These are phyloP conservation scores for Siphonodentalium dalli DNA, from an alignment of 2,888 invertebrate species.

Conservation along the genomic window DNA sequence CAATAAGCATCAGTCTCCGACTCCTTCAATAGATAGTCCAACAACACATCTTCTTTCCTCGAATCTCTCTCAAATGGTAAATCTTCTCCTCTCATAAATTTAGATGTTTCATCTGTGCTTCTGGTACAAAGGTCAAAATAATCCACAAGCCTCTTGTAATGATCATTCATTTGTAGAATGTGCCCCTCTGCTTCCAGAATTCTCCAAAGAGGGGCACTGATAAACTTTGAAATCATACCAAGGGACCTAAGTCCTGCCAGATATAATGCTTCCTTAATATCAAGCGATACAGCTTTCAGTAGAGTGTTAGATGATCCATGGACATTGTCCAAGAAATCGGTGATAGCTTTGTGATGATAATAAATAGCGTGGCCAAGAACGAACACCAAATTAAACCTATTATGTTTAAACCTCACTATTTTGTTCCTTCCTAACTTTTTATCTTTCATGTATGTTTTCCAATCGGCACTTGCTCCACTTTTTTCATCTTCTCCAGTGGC, in stretches of 20 bases:
- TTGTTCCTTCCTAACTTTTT: constrained; percentile 11
- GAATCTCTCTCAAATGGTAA: constrained; percentile 11
- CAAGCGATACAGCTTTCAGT: constrained; percentile 21
- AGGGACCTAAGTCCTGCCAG: constrained; percentile 21
- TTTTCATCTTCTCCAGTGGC: constrained; percentile 28
- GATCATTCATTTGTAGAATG: constrained; percentile 22
- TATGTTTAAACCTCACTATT: constrained; percentile 20
- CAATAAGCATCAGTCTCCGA: background rate
- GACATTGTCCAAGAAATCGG: constrained; percentile 10
- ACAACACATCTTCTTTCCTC: constrained; percentile 2
- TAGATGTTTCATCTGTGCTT: constrained; percentile 6
- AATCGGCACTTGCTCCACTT: constrained; percentile 17
- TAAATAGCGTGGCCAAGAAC: constrained; percentile 12
- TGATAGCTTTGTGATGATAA: constrained; percentile 6
- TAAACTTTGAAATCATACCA: constrained; percentile 19
- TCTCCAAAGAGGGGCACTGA: constrained; percentile 23
- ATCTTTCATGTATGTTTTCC: constrained; percentile 20
- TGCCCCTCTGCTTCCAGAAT: constrained; percentile 19
- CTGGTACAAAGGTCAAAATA: constrained; percentile 15
- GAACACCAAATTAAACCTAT: constrained; percentile 23
- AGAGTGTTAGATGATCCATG: constrained; percentile 15
- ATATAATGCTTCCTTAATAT: constrained; percentile 16
- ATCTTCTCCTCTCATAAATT: constrained; percentile 10
- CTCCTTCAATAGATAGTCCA: constrained; percentile 1
- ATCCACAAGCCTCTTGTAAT: constrained; percentile 17